These are phyloP conservation scores for Drosophila paucipuncta DNA, from an alignment of 2,888 invertebrate genomes.

Conservation along the genomic window DNA sequence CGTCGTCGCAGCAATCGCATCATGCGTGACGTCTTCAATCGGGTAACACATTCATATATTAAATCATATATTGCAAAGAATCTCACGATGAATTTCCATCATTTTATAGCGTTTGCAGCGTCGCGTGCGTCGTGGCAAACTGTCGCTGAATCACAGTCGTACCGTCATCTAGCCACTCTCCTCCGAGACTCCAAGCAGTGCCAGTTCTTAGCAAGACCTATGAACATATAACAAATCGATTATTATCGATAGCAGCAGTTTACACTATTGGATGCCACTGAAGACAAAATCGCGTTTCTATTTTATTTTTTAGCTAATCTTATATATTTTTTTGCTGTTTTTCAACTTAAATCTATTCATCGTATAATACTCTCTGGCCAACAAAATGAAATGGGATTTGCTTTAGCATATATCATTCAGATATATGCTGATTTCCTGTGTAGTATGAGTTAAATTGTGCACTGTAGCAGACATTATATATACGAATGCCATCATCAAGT, in stretches of 20 bases:
- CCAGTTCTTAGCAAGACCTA: neutral
- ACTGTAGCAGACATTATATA: neutral
- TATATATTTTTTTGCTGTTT: neutral
- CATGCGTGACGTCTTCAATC: constrained; percentile 91
- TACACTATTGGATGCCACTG: constrained; percentile 1
- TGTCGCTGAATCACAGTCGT: constrained; percentile 83
- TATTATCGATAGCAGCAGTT: neutral
- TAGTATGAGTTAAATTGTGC: neutral
- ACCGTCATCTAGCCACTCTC: constrained; percentile 77
- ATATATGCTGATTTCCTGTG: neutral
- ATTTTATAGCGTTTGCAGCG: constrained; percentile 81
- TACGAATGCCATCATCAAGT: neutral
- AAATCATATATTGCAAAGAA: neutral
- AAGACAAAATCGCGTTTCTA: constrained; percentile 12
- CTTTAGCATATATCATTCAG: neutral
- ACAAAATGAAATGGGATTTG: constrained; percentile 22
- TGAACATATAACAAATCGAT: neutral
- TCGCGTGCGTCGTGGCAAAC: constrained; percentile 82
- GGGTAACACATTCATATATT: constrained; percentile 85
- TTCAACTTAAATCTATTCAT: constrained; percentile 8
- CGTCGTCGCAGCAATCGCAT: constrained; percentile 90
- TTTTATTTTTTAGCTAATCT: constrained; percentile 4
- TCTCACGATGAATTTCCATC: neutral
- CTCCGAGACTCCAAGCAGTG: constrained; percentile 3
- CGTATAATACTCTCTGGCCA: constrained; percentile 12